Base-by-base conservation (phyloP, 2,888 invertebrate species). In the Drosophila testacea region DNA sequence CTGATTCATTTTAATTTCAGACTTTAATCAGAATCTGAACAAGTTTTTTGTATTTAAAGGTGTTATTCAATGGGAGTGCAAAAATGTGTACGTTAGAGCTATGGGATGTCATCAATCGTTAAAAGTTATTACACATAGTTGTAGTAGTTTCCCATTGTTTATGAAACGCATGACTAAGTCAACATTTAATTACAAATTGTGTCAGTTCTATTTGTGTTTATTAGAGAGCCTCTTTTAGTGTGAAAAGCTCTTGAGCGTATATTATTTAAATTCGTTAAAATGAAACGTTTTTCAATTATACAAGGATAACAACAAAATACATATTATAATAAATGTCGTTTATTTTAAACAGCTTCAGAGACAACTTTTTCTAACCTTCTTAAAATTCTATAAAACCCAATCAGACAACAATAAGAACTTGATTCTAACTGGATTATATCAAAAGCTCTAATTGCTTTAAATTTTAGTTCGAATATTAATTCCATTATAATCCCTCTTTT, bases 1-100 rank as follows among this genome's bases (percentile, higher is more conserved):
- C 52, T 73, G 74, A 66, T 57, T 75, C 67, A 76, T 66, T 57
- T n/a, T 16, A 50, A 39, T 42, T 50, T 52, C 42, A 32, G 50
- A 9, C 6, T 74, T 64, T 34, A 67, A 73, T 61, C 51, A 30
- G 46, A 61, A 61, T 34, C 6, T 6, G 54, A 71, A 76, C 56
- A 47, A 39, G 71, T 66, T 70, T 69, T 60, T 13, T 16, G 10
- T 47, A 30, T 28, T 34, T 34, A 55, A 47, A 59, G 36, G 36
- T 50, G 32, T 48, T 57, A 32, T 38, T 64, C 28, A 28, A 6
- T 44, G 10, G 16, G 13, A 44, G 16, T 22, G 16, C 32, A 46
- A 5, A n/a, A 4, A 56, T 44, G 55, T 44, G 36, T 32, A 54
- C 9, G 32, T 30, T 6, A 36, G 4, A 36, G 47, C 22, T 9